A percentile compares a stretch with the other conserved stretches of the same genome.
phyloP scores from a whole-genome alignment of 1,140 invertebrate genomes.

The Sweltsa coloradensis region DNA sequence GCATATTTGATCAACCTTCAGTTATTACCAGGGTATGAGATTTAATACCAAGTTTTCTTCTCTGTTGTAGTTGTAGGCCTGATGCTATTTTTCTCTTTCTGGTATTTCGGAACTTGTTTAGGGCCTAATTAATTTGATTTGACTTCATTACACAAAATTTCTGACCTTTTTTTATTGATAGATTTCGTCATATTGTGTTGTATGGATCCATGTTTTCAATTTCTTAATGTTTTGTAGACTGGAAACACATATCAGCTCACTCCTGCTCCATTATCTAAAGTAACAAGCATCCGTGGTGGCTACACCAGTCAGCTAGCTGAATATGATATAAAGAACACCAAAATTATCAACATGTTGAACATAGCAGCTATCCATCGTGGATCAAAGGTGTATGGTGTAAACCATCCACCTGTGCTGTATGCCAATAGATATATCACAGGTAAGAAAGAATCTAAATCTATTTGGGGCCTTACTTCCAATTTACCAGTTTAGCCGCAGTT shows the following conservation, averaged over 20 bases:
- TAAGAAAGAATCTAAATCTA: slow-evolving; percentile 17
- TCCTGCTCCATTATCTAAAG: slow-evolving; percentile 38
- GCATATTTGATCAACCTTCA: no score
- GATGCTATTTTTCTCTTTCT: no score
- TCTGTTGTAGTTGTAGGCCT: no score
- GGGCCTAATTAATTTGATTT: no score
- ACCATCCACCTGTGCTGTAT: slow-evolving; percentile 52
- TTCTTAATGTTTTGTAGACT: slow-evolving; percentile 16
- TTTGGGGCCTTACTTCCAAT: not conserved
- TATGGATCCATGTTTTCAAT: no score
- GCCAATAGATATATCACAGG: slow-evolving; percentile 74
- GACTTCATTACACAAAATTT: no score
- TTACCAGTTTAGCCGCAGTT: not conserved
- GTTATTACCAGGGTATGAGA: no score
- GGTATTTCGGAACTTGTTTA: no score
- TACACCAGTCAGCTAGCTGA: slow-evolving; percentile 48
- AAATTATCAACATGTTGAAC: slow-evolving; percentile 47
- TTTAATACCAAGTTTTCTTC: no score
- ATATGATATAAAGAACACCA: slow-evolving; percentile 45
- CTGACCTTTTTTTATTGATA: no score
- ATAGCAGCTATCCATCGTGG: slow-evolving; percentile 41
- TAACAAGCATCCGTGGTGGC: slow-evolving; percentile 51
- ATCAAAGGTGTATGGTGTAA: slow-evolving; percentile 34
- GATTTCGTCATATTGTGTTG: no score
- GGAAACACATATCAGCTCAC: slow-evolving; percentile 29